These are phyloP conservation scores for Coendou prehensilis DNA, from an alignment of 2,797 vertebrate species.

Conservation along the genomic window DNA sequence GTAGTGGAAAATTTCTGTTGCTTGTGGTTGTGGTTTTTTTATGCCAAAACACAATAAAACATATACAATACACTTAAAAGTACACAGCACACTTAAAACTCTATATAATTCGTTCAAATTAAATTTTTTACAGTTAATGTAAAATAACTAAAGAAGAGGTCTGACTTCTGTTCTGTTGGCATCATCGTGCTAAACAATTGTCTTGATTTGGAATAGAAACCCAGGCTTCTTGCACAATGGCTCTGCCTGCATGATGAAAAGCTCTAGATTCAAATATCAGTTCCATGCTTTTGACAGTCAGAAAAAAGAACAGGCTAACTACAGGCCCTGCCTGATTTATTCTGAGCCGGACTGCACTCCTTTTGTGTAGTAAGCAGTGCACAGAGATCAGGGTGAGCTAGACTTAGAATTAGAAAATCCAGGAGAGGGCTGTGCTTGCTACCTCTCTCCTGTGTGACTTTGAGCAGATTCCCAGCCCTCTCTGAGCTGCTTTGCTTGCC, in stretches of 20 bases:
- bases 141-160: neutral
- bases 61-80: neutral
- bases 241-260: conserved; percentile 51
- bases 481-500: neutral
- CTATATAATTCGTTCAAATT: neutral
- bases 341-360: neutral
- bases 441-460: neutral
- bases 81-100: neutral
- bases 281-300: neutral
- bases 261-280: conserved; percentile 12
- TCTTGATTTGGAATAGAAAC: conserved; percentile 47
- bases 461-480: neutral
- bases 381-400: neutral
- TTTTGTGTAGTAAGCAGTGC: neutral
- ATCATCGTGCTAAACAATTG: neutral
- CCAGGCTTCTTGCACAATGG: neutral
- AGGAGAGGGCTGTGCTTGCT: neutral
- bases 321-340: neutral
- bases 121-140: neutral
- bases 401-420: neutral
- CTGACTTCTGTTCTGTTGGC: neutral
- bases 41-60: neutral
- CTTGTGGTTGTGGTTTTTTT: neutral
- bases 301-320: conserved; percentile 58
- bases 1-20: neutral